Evolutionary conservation across 2,797 vertebrate genomes (phyloP).

Genomic region (Argya squamiceps): DNA sequence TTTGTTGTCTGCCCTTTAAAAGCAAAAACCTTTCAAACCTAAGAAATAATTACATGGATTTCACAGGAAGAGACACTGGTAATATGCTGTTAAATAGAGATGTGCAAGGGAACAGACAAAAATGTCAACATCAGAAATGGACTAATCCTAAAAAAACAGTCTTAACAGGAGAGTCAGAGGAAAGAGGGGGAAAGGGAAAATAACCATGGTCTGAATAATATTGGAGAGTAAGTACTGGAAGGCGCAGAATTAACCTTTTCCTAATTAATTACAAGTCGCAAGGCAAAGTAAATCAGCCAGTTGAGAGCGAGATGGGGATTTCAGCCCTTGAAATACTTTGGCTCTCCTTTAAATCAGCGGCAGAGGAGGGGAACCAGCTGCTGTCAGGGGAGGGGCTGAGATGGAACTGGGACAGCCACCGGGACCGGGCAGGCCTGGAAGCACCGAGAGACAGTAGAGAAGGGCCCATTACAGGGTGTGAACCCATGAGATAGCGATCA

Average conservation of each 20-base stretch:
- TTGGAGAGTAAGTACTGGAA: background rate
- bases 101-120: background rate
- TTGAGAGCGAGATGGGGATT: background rate
- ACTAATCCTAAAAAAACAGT: background rate
- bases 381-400: background rate
- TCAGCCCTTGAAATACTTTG: background rate
- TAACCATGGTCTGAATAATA: background rate
- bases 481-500: accelerated
- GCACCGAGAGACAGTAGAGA: accelerated
- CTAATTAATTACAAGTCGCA: background rate
- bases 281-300: background rate
- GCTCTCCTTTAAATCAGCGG: background rate
- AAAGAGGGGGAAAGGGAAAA: background rate
- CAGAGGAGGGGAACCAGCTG: background rate
- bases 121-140: background rate
- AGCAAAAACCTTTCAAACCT: constrained; percentile 19
- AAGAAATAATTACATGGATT: constrained; percentile 14
- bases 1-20: background rate
- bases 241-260: background rate
- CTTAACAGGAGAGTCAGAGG: background rate
- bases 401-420: background rate
- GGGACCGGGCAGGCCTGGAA: background rate
- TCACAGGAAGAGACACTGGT: background rate
- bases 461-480: background rate
- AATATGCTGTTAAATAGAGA: constrained; percentile 16